Evolutionary conservation across 2,888 invertebrate genomes (phyloP).

Genomic region (Cryptus armator): DNA sequence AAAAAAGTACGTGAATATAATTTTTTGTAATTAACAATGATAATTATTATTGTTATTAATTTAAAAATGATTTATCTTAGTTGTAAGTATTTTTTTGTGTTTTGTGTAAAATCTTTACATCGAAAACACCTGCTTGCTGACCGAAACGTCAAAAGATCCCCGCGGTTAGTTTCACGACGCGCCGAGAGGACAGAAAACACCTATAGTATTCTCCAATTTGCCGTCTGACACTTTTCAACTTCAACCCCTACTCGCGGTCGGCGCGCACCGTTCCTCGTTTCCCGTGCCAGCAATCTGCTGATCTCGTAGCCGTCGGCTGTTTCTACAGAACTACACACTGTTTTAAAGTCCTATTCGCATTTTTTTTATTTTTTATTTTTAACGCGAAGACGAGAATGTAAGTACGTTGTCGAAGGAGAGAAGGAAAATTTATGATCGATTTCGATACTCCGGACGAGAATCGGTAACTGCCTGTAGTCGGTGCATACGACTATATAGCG

Average conservation of each 20-base stretch:
- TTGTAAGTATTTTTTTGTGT: background rate
- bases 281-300: slow-evolving; percentile 14
- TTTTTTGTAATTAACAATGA: no score
- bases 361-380: background rate
- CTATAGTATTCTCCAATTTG: slow-evolving; percentile 76
- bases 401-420: background rate
- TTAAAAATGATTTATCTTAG: no score
- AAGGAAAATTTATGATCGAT: slow-evolving; percentile 36
- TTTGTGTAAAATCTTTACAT: background rate
- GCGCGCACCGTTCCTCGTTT: slow-evolving; percentile 2
- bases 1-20: no score
- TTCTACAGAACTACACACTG: background rate
- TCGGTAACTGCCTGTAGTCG: background rate
- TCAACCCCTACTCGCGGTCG: slow-evolving; percentile 10
- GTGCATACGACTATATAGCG: background rate
- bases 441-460: slow-evolving; percentile 35
- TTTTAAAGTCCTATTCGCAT: background rate
- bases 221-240: slow-evolving; percentile 78
- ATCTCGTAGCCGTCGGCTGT: slow-evolving; percentile 8
- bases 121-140: background rate
- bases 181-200: background rate
- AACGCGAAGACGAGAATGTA: background rate
- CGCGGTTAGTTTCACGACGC: background rate
- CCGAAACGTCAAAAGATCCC: background rate
- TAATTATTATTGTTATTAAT: no score